Percentiles rank a stretch among this genome's conserved stretches.
phyloP scores from a whole-genome alignment of 2,113 vertebrate species.

The Platysteira castanea region DNA sequence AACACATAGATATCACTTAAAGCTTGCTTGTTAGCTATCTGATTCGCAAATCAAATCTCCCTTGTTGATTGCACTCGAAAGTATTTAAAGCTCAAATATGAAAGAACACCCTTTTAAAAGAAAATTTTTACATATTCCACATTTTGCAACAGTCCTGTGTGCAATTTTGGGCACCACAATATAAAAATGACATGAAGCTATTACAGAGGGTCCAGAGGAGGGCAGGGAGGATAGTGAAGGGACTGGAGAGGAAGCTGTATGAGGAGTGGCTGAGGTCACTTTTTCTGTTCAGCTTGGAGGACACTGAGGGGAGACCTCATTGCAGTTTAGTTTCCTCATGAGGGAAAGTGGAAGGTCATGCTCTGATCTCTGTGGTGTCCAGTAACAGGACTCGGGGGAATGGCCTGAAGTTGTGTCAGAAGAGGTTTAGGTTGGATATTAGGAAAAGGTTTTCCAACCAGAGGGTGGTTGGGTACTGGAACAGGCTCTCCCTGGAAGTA shows the following conservation, averaged over 20 bases:
- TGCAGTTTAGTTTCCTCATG: neutral
- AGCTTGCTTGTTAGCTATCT: neutral
- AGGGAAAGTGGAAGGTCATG: neutral
- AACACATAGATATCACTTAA: neutral
- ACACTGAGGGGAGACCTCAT: neutral
- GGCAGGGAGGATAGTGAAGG: too few relatives aligned
- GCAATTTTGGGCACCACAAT: neutral
- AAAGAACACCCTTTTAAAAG: neutral
- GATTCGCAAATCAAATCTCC: neutral
- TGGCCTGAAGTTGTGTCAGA: too few relatives aligned
- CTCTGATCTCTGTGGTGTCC: fast-evolving
- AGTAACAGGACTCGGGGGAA: neutral
- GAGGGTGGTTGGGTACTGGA: fast-evolving
- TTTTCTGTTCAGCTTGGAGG: neutral
- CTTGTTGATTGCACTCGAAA: neutral
- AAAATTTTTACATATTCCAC: neutral
- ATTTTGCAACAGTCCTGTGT: neutral
- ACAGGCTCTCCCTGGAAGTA: fast-evolving
- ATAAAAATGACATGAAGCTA: neutral
- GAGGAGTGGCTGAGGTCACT: neutral
- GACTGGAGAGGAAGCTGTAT: neutral
- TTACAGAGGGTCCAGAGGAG: neutral
- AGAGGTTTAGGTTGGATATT: neutral
- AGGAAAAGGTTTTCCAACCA: neutral
- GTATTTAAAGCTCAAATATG: neutral